Evolutionary conservation across 92 coral and sea anemone genomes (phyloP).

Genomic region (Muricea muricata): DNA sequence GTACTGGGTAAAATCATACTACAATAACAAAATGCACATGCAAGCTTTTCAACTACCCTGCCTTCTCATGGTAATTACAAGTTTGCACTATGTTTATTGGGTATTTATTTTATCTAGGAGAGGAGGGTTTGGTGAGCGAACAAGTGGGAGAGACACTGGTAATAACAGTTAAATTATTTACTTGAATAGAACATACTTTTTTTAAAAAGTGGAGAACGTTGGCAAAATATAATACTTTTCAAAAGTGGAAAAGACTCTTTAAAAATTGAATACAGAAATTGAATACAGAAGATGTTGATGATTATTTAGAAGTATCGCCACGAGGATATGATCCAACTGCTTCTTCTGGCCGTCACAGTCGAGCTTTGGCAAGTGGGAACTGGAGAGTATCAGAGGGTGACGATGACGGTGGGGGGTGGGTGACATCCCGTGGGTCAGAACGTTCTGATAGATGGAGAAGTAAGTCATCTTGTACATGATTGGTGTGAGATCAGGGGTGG

Average conservation of each 20-base stretch:
- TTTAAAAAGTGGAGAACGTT: no score
- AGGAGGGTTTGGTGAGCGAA: slow-evolving; percentile 83
- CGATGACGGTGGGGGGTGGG: slow-evolving; percentile 97
- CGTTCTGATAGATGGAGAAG: slow-evolving; percentile 95
- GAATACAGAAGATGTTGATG: no score
- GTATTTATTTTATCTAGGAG: slow-evolving; percentile 70
- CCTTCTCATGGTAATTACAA: no score
- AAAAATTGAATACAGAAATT: no score
- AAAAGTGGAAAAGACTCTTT: no score
- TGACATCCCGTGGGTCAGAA: slow-evolving; percentile 76
- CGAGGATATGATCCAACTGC: slow-evolving; percentile 50
- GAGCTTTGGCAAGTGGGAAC: slow-evolving; percentile 75
- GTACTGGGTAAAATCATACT: slow-evolving; percentile 47
- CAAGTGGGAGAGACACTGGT: slow-evolving; percentile 77
- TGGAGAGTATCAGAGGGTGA: slow-evolving; percentile 84
- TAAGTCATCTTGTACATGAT: slow-evolving; percentile 19
- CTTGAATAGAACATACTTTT: no score
- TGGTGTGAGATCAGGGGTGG: no score
- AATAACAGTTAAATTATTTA: neutral
- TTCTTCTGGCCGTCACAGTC: slow-evolving; percentile 74
- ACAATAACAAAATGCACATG: no score
- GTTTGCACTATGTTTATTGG: neutral
- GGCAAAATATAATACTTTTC: no score
- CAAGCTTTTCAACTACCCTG: no score
- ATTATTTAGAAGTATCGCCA: slow-evolving; percentile 50